Percentiles rank a stretch among this genome's conserved stretches.
phyloP scores from a whole-genome alignment of 2,888 invertebrate species.

The Eremobia ochroleuca region DNA sequence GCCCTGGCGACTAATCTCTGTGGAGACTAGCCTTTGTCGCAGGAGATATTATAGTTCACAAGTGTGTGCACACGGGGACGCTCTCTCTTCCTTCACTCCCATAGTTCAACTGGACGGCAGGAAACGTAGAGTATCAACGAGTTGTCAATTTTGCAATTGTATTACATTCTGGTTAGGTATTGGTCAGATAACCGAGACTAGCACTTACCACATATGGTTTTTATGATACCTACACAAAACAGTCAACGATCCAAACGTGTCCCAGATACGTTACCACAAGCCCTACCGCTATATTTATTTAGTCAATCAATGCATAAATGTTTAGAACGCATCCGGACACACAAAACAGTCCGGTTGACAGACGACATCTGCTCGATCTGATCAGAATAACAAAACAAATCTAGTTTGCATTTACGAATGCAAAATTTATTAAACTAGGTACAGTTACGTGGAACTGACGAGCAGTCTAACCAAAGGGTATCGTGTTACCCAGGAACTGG shows the following conservation, averaged over 20 bases:
- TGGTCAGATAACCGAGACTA: not conserved
- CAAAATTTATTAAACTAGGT: slow-evolving; percentile 37
- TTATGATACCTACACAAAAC: not conserved
- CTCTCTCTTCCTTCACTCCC: too few relatives aligned
- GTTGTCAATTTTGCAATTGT: not conserved
- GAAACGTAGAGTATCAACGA: too few relatives aligned
- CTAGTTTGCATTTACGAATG: slow-evolving; percentile 52
- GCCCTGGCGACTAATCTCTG: too few relatives aligned
- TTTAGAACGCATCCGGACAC: slow-evolving; percentile 43
- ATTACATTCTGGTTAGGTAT: not conserved
- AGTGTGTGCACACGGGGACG: too few relatives aligned
- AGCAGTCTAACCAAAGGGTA: not conserved
- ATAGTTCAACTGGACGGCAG: too few relatives aligned
- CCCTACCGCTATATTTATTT: slow-evolving; percentile 28
- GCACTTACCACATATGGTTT: not conserved
- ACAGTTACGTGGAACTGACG: not conserved
- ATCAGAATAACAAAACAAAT: slow-evolving; percentile 60
- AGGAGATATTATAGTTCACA: too few relatives aligned
- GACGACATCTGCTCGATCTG: slow-evolving; percentile 52
- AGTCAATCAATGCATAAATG: slow-evolving; percentile 40
- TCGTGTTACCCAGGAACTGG: not conserved
- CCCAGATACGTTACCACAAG: slow-evolving; percentile 14
- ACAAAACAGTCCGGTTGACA: slow-evolving; percentile 45
- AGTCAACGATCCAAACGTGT: not conserved
- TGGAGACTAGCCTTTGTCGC: too few relatives aligned